Evolutionary conservation across 2,113 vertebrate genomes (phyloP), one percentile per base, ranked within the genome.

Genomic region (Aix galericulata): DNA sequence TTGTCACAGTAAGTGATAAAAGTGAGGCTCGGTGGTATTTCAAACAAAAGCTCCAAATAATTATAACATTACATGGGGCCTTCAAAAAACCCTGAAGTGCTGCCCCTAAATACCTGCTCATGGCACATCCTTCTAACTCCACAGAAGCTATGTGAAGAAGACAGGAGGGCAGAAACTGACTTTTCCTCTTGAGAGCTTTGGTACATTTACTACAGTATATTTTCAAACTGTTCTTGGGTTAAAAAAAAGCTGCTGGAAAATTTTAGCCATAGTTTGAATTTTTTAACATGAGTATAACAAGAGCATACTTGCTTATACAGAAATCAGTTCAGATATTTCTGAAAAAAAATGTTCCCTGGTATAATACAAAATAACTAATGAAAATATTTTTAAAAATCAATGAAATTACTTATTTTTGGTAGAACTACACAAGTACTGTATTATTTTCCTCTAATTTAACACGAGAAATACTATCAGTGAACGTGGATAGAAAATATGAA

Each of bases 1-100:
- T 69, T 72, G 69, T 29, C 7, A 44, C 31, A 13, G 2, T 21
- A 93, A 64, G 58, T 22, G 6, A 17, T 4, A 23, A 26, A 69
- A 88, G 44, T 14, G 16, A 48, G 21, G 29, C 36, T 80, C 25
- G 34, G 29, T 6, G 11, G 3, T 9, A 6, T 48, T 53, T 38
- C 29, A 58, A 53, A 72, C 36, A 59, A 53, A n/a, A 42, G 11
- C 25, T 84, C 52, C 38, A 67, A 71, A 29, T 4, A 29, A 4
- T 26, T 44, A 2, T 4, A 40, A 55, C 1, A 8, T 60, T 38
- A 36, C 5, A 21, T 0, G 3, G 77, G 2, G 26, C 27, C 25
- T 76, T 79, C 53, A 75, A 59, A 73, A 3, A 12, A 6, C 17
- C 36, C 10, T 4, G 3, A 59, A 32, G 1, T 32, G 13, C 13